Evolutionary conservation across 2,797 vertebrate genomes (phyloP).

Genomic region (Choloepus didactylus): DNA sequence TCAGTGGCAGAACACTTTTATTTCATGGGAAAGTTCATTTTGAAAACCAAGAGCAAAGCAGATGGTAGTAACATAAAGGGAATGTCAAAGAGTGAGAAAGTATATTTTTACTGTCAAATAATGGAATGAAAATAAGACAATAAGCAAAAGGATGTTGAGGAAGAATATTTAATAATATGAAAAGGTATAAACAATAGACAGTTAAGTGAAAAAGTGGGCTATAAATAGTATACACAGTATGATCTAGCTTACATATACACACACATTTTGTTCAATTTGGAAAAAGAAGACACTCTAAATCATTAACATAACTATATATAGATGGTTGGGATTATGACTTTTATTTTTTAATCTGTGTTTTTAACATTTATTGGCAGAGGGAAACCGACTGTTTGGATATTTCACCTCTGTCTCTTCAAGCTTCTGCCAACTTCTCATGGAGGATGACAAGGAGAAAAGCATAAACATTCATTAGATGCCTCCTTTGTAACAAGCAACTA

Average conservation of each 20-base stretch:
- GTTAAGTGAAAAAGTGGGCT: conserved; percentile 44
- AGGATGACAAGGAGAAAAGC: neutral
- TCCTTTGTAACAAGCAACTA: neutral
- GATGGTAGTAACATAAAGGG: neutral
- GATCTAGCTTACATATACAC: neutral
- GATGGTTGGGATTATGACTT: neutral
- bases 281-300: conserved; percentile 8
- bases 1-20: neutral
- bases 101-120: conserved; percentile 44
- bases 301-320: conserved; percentile 24
- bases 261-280: conserved; percentile 36
- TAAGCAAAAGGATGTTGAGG: conserved; percentile 28
- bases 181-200: conserved; percentile 22
- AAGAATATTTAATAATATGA: conserved; percentile 52
- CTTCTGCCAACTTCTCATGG: conserved; percentile 13
- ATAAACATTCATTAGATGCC: neutral
- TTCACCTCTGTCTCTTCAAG: conserved; percentile 46
- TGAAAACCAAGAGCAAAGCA: conserved; percentile 50
- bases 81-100: conserved; percentile 22
- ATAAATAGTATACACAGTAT: conserved; percentile 7
- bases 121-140: conserved; percentile 33
- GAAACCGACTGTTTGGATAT: conserved; percentile 35
- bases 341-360: conserved; percentile 37
- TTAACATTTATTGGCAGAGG: neutral
- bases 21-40: conserved; percentile 38